These are phyloP conservation scores for Atethmia centrago DNA, from an alignment of 2,888 invertebrate genomes.

Conservation along the genomic window DNA sequence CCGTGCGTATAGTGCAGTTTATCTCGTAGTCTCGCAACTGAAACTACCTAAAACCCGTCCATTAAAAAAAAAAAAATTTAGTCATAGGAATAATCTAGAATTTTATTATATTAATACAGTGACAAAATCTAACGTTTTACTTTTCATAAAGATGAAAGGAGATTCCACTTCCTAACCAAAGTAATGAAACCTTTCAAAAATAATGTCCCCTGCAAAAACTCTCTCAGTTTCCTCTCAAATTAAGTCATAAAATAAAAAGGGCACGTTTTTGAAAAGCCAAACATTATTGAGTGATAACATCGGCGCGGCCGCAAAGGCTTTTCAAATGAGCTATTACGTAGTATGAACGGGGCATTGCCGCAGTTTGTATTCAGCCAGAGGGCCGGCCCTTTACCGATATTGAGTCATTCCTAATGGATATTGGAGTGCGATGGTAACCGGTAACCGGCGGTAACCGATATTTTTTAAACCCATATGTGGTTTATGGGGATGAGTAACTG, in stretches of 20 bases:
- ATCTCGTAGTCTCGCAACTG: neutral
- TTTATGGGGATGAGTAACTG: constrained; percentile 67
- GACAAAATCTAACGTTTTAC: neutral
- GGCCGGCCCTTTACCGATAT: constrained; percentile 76
- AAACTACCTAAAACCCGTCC: neutral
- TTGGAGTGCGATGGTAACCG: constrained; percentile 66
- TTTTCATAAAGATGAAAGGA: neutral
- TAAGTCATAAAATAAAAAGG: constrained; percentile 65
- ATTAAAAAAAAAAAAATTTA: neutral
- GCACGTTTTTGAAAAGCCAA: constrained; percentile 69
- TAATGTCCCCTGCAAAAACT: constrained; percentile 31
- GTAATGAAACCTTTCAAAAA: constrained; percentile 30
- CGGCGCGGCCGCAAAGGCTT: constrained; percentile 73
- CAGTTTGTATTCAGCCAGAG: constrained; percentile 84
- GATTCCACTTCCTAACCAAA: neutral
- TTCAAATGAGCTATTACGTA: constrained; percentile 81
- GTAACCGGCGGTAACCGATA: constrained; percentile 63
- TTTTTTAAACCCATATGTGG: constrained; percentile 66
- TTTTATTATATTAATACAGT: neutral
- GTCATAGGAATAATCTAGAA: too few relatives aligned
- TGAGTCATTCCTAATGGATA: constrained; percentile 81
- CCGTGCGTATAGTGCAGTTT: neutral
- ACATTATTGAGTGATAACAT: constrained; percentile 79
- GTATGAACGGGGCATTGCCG: constrained; percentile 75
- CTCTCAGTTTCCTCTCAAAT: constrained; percentile 46